Conservation (phyloP, 2,797 vertebrate genomes). For the Clarias platycephalus region DNA sequence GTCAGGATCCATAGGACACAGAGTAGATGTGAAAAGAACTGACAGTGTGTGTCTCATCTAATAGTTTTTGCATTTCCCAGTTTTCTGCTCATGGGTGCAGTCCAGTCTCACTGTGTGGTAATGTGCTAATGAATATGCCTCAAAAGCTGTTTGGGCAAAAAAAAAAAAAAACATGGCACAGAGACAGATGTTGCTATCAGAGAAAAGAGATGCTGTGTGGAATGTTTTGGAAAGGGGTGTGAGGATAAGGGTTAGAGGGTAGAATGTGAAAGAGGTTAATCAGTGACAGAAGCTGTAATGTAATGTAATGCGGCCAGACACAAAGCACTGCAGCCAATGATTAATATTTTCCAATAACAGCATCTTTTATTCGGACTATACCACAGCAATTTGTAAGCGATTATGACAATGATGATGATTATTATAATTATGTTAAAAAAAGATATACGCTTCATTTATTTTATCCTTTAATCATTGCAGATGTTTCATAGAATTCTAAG, state of each 20-base stretch:
- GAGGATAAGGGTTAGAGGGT: background rate
- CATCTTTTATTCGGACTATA: background rate
- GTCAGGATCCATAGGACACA: conserved; percentile 49
- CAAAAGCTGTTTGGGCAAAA: background rate
- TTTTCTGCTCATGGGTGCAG: background rate
- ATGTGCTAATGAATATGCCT: conserved; percentile 21
- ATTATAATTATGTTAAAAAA: background rate
- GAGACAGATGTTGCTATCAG: conserved; percentile 4
- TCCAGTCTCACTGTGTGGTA: background rate
- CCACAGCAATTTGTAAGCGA: background rate
- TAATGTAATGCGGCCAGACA: background rate
- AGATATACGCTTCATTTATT: background rate
- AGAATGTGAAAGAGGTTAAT: background rate
- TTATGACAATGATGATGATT: background rate
- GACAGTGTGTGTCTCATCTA: conserved; percentile 56
- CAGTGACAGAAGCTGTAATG: background rate
- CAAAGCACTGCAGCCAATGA: background rate
- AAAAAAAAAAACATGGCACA: background rate
- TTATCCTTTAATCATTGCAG: background rate
- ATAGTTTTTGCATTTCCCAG: conserved; percentile 7
- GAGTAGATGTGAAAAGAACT: conserved; percentile 52
- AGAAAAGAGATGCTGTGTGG: conserved; percentile 7
- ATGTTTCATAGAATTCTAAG: background rate
- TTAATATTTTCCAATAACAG: background rate
- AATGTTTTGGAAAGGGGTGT: no score